Conservation (phyloP, 2,113 vertebrate species). For the Catagonus wagneri region DNA sequence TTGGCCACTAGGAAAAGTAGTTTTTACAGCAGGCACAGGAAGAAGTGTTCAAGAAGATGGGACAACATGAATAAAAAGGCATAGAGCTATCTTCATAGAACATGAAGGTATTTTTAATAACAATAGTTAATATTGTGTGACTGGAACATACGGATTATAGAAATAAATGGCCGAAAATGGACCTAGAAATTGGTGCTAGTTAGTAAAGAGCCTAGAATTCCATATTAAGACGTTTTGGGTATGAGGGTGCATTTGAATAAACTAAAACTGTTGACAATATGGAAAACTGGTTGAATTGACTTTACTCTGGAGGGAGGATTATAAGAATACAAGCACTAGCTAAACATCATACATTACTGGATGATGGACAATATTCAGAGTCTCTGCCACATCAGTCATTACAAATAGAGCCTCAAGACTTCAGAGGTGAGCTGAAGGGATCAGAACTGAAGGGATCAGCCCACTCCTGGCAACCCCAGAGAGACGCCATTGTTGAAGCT, state of each 20-base stretch:
- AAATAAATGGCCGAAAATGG: neutral
- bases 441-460: neutral
- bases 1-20: neutral
- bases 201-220: neutral
- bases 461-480: neutral
- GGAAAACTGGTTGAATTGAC: neutral
- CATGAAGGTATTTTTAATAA: neutral
- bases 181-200: neutral
- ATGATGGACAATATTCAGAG: neutral
- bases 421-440: conserved; percentile 1
- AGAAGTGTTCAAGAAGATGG: neutral
- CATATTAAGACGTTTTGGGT: neutral
- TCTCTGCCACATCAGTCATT: neutral
- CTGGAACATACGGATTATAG: neutral
- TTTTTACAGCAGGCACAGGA: neutral
- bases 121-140: neutral
- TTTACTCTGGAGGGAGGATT: neutral
- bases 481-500: neutral
- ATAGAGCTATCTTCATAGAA: neutral
- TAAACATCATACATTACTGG: no score
- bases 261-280: neutral
- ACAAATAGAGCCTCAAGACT: neutral
- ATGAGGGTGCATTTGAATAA: neutral
- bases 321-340: neutral
- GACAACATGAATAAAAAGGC: neutral